Base-by-base conservation (phyloP, 2,888 invertebrate genomes). In the Heliconius charithonia region DNA sequence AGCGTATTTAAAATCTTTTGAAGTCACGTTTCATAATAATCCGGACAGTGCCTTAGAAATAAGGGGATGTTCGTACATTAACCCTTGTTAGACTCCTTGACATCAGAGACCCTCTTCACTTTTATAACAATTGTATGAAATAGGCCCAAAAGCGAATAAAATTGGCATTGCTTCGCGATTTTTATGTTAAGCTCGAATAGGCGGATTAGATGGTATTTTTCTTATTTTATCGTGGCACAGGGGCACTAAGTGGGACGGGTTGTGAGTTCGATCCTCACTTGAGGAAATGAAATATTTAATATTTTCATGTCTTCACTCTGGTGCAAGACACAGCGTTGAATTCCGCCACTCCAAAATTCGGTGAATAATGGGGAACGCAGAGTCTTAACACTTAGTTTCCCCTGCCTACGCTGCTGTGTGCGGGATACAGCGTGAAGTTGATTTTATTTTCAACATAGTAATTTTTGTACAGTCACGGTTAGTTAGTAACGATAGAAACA, bases 31-130 rank as follows among this genome's bases (percentile, higher is more conserved):
- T 85, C 85, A 84, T 85, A 87, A 79, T 86, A 86, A 90, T 85
- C 86, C 80, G 80, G 81, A 73, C 89, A 87, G 86, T 88, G 88
- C 89, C 87, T 88, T 86, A 87, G 82, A 83, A 89, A 88, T 89
- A 87, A 73, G 87, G 87, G 88, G 87, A 85, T 86, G 85, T 84
- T 86, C 85, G 85, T 87, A 85, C 87, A 90, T 91, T 89, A 90
- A 92, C 93, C 92, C 92, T 90, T 89, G 92, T 93, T 92, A 92
- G 81, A 80, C 77, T 79, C 88, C 87, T 87, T 89, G 89, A 90
- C 91, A 89, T 88, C 85, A 80, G 81, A 80, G 82, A 92, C 93
- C 93, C 92, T 93, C 87, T 89, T 92, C 92, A 91, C 86, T 89
- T 88, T 87, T 86, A 77, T 81, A 77, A 82, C 79, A 82, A 84